phyloP scores from a whole-genome alignment of 2,797 vertebrate species.

The Schizopygopsis malacanthus region DNA sequence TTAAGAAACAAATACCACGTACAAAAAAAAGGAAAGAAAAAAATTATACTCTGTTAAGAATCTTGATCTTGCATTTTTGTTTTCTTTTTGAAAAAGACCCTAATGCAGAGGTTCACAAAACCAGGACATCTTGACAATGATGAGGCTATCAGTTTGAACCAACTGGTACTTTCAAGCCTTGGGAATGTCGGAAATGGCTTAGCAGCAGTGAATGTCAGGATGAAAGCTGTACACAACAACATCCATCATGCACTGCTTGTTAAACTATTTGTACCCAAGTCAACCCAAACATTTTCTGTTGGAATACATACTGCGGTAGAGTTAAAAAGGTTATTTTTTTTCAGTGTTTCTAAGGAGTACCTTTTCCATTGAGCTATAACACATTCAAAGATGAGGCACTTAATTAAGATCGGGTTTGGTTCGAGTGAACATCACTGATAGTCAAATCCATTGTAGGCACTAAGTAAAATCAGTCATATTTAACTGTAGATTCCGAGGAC shows the following conservation, averaged over 20 bases:
- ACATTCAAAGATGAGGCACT: conserved; percentile 69
- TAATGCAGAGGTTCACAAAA: conserved; percentile 37
- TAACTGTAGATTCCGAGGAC: conserved; percentile 47
- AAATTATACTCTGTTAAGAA: conserved; percentile 41
- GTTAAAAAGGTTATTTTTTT: conserved; percentile 29
- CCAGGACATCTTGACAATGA: conserved; percentile 45
- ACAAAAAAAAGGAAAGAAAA: conserved; percentile 35
- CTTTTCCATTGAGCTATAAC: conserved; percentile 45
- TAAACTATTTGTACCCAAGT: conserved; percentile 44
- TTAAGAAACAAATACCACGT: conserved; percentile 44
- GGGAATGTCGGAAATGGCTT: conserved; percentile 59
- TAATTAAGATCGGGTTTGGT: conserved; percentile 52
- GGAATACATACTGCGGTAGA: conserved; percentile 56
- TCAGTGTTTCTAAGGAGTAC: conserved; percentile 60
- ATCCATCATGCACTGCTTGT: conserved; percentile 41
- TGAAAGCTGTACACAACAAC: conserved; percentile 52
- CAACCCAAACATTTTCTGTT: conserved; percentile 35
- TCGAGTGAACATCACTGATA: conserved; percentile 35
- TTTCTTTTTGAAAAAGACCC: conserved; percentile 46
- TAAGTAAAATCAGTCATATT: conserved; percentile 31
- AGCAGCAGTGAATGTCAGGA: conserved; percentile 33
- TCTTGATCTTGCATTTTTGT: conserved; percentile 7
- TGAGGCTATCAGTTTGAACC: conserved; percentile 34
- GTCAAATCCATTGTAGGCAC: conserved; percentile 39
- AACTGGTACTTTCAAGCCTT: conserved; percentile 47